Conservation (phyloP, 1,140 invertebrate genomes). For the Caenorhabditis elegans region WBcel235 BX284606.5:10461501-10462000, state of each 20-base stretch:
- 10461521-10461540: background rate
- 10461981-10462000: constrained; percentile 65
- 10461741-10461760: background rate
- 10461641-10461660: background rate
- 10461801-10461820: background rate
- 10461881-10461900: no score
- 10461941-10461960: background rate
- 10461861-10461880: background rate
- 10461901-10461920: no score
- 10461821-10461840: constrained; percentile 1
- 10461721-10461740: background rate
- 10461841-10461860: background rate
- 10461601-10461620: no score
- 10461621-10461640: background rate
- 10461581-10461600: no score
- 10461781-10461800: no score
- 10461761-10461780: background rate
- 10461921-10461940: no score
- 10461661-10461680: background rate
- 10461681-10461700: background rate
- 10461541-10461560: constrained; percentile 15
- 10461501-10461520: background rate
- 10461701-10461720: background rate
- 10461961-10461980: constrained; percentile 52
- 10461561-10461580: no score